A percentile compares a stretch with the other conserved stretches of the same genome.
These are phyloP conservation scores for Drosophila niveifrons DNA, from an alignment of 2,888 invertebrate species.

Conservation along the genomic window DNA sequence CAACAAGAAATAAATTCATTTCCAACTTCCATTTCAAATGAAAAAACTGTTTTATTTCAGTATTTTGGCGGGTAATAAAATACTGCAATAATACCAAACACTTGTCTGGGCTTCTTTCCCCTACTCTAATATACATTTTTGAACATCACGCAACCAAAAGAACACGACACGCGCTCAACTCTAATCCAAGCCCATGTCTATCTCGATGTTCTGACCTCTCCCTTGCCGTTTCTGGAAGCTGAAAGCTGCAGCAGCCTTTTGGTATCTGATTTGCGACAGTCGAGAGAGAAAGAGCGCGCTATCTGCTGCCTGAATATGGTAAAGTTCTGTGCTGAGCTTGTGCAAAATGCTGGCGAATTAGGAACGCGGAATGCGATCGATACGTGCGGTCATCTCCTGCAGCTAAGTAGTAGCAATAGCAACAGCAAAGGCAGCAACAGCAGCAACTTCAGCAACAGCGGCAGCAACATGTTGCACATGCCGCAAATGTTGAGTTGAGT, in stretches of 20 bases:
- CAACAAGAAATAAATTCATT: no score
- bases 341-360: slow-evolving; percentile 78
- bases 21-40: no score
- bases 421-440: slow-evolving; percentile 31
- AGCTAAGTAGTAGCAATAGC: slow-evolving; percentile 56
- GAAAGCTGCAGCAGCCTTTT: slow-evolving; percentile 39
- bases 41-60: no score
- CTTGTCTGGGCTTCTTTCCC: not conserved
- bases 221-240: not conserved
- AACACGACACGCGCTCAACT: slow-evolving; percentile 13
- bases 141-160: not conserved
- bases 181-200: not conserved
- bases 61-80: no score
- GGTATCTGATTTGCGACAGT: slow-evolving; percentile 82
- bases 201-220: not conserved
- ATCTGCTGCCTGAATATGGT: slow-evolving; percentile 75
- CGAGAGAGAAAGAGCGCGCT: slow-evolving; percentile 61
- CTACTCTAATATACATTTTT: not conserved
- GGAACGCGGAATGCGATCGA: slow-evolving; percentile 82
- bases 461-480: slow-evolving; percentile 77
- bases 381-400: slow-evolving; percentile 78
- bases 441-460: slow-evolving; percentile 15
- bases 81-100: not conserved
- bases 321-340: slow-evolving; percentile 50
- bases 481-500: slow-evolving; percentile 76